Evolutionary conservation across 2,888 invertebrate species (phyloP), one percentile per base, ranked within the genome.

Genomic region (Lottia gigantea): DNA sequence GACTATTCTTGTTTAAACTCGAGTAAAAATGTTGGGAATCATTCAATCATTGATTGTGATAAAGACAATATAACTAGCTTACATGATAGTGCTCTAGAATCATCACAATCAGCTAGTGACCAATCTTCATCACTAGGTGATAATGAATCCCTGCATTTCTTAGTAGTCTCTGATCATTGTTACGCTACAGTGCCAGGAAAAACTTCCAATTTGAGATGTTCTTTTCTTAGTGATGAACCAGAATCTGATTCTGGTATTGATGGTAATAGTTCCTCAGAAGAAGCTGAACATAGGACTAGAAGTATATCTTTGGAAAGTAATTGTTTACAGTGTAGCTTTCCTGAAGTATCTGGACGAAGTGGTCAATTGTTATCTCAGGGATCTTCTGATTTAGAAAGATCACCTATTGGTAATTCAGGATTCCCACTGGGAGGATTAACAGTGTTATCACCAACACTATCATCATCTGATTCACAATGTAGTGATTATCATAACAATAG

Each of bases 291-390:
- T 61, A 62, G 77, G 19, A 71, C 75, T 12, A 55, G 73, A 26
- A 77, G 74, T 66, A 62, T 74, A 61, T 75, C 77, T n/a, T 62
- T 77, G 31, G 77, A 77, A 55, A 74, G 75, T 65, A 69, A 67
- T 23, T 77, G 75, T 55, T 68, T 77, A 46, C 72, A 73, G 47
- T 75, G 64, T 64, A 71, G 72, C 40, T 72, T 77, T 55, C 45
- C 73, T 23, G 73, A 68, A 15, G 62, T 63, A 49, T 55, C 55
- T 55, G 55, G 55, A 55, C 55, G 55, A 19, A 55, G 23, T 55
- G 55, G 55, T 55, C 55, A 23, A 11, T 23, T 55, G 11, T 55
- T 55, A 55, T 55, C 55, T 55, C 55, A 55, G 55, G 55, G 55
- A 55, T 55, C 55, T 23, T 55, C 55, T 8, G 55, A 55, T 55